Conservation (phyloP, 2,888 invertebrate species). For the Chouioia cunea region DNA sequence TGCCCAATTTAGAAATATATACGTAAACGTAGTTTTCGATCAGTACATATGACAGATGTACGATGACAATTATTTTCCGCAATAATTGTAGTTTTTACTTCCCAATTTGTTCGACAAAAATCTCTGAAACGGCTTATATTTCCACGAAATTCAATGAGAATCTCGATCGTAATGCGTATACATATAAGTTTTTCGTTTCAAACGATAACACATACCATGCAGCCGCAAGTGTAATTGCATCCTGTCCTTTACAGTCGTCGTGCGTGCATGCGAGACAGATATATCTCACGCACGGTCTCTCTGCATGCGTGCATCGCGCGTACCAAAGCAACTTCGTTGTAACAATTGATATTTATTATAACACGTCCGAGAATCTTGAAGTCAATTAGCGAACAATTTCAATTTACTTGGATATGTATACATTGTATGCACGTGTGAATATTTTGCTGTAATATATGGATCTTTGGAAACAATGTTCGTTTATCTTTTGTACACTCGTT, state of each 20-base stretch:
- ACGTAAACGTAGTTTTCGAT: not conserved
- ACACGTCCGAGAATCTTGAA: conserved; percentile 25
- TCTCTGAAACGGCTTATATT: not conserved
- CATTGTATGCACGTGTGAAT: too few species aligned
- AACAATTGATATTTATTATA: conserved; percentile 39
- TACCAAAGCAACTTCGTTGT: not conserved
- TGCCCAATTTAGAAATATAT: conserved; percentile 3
- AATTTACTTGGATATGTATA: too few species aligned
- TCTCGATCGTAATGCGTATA: not conserved
- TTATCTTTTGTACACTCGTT: too few species aligned
- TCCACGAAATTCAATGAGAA: not conserved
- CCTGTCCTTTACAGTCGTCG: conserved; percentile 56
- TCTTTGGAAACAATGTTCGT: too few species aligned
- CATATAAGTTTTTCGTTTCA: conserved; percentile 60
- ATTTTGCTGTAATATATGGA: too few species aligned
- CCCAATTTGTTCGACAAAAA: conserved; percentile 2
- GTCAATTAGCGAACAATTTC: conserved; percentile 35
- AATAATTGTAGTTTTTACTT: not conserved
- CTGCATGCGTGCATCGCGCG: conserved; percentile 35
- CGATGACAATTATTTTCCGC: not conserved
- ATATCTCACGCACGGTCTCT: conserved; percentile 51
- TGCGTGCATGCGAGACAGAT: conserved; percentile 23
- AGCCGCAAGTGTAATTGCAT: conserved; percentile 60
- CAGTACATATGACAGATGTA: too few species aligned
- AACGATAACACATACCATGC: conserved; percentile 56